Conservation (phyloP, 2,888 invertebrate genomes). For the Adelognathus sp. region DNA sequence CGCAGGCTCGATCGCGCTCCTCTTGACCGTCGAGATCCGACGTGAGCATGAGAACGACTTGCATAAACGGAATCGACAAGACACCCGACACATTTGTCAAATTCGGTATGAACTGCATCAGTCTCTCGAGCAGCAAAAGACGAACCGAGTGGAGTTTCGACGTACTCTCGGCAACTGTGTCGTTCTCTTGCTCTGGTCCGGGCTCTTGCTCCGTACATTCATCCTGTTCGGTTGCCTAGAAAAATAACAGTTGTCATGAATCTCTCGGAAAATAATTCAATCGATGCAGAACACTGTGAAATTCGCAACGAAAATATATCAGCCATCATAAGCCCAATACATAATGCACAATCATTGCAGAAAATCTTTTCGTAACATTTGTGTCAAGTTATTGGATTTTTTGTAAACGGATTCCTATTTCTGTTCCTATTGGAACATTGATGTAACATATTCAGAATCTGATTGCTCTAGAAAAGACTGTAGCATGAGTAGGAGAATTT, state of each 20-base stretch:
- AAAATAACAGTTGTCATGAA: background rate
- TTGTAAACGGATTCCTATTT: background rate
- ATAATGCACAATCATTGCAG: too few relatives aligned
- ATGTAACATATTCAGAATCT: too few relatives aligned
- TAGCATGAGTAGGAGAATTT: too few relatives aligned
- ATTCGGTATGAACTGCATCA: constrained; percentile 90
- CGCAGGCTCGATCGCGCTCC: constrained; percentile 89
- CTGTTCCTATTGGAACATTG: background rate
- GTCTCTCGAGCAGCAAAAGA: constrained; percentile 87
- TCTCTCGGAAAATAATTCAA: background rate
- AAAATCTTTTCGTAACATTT: too few relatives aligned
- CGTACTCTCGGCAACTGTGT: constrained; percentile 78
- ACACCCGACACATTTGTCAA: constrained; percentile 91
- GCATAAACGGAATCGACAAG: constrained; percentile 94
- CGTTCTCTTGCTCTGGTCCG: constrained; percentile 78
- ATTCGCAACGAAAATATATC: background rate
- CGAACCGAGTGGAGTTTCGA: constrained; percentile 86
- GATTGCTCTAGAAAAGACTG: too few relatives aligned
- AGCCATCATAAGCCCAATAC: background rate
- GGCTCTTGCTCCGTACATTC: constrained; percentile 74
- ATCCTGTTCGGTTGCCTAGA: constrained; percentile 72
- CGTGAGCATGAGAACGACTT: constrained; percentile 94
- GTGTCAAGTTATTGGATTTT: too few relatives aligned
- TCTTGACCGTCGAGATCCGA: constrained; percentile 93
- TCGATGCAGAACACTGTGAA: background rate